These are phyloP conservation scores for Columba livia DNA, from an alignment of 2,113 vertebrate genomes.

Conservation along the genomic window DNA sequence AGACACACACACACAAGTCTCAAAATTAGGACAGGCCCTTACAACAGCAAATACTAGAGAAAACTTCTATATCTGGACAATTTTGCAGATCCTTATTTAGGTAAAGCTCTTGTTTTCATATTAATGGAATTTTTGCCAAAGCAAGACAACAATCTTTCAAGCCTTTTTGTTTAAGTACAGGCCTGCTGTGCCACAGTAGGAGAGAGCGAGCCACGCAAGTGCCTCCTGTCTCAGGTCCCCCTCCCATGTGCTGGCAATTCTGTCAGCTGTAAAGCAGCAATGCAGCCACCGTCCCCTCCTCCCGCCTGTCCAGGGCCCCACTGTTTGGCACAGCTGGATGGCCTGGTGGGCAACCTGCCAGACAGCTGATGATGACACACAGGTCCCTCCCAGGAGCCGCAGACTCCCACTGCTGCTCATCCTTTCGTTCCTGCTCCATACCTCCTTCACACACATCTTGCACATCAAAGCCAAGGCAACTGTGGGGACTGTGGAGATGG, in stretches of 20 bases:
- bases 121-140: not conserved
- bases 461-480: not conserved
- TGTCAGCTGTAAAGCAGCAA: rapidly evolving
- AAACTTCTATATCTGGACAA: not conserved
- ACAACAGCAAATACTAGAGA: not conserved
- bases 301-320: not conserved
- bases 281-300: rapidly evolving
- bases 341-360: not conserved
- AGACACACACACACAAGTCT: not conserved
- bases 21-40: slow-evolving; percentile 10
- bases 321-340: not conserved
- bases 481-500: not conserved
- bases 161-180: not conserved
- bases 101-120: slow-evolving; percentile 8
- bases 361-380: not conserved
- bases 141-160: not conserved
- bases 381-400: not conserved
- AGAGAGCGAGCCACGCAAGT: rapidly evolving
- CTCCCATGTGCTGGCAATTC: not conserved
- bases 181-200: not conserved
- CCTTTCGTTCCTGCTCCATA: not conserved
- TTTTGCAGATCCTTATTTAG: not conserved
- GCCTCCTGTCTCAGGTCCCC: not conserved
- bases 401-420: not conserved
- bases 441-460: not conserved